Evolutionary conservation across 23 tunicate species (phyloP), one percentile per base, ranked within the genome.

Genomic region (Trididemnum clinides): DNA sequence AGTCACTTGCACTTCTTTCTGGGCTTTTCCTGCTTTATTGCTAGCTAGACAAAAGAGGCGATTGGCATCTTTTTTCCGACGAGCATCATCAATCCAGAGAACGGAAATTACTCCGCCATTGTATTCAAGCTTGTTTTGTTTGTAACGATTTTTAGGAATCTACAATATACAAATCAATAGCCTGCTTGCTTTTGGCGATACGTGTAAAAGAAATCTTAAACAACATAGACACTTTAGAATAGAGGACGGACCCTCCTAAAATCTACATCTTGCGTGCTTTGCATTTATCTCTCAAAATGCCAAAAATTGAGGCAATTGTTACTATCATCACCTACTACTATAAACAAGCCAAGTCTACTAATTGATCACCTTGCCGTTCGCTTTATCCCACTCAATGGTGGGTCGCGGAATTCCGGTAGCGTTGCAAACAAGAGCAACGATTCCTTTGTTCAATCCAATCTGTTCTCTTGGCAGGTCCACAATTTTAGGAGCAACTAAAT

Each of bases 321-420:
- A n/a, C n/a, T n/a, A n/a, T n/a, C n/a, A n/a, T n/a, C n/a, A n/a
- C n/a, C n/a, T n/a, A n/a, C n/a, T n/a, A n/a, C n/a, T n/a, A n/a
- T n/a, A n/a, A n/a, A n/a, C n/a, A n/a, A n/a, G n/a, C n/a, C n/a
- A n/a, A n/a, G n/a, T n/a, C n/a, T n/a, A n/a, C n/a, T n/a, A n/a
- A n/a, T n/a, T n/a, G n/a, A n/a, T n/a, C 84, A 89, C 85, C 81
- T 51, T 66, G 0, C 64, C 82, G 39, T 90, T 29, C 30, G 10
- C 87, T 50, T 63, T 69, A 28, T 51, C 25, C 95, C 95, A 90
- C 23, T 71, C 81, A 25, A 90, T 90, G 26, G 34, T 39, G 18
- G 95, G 95, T 54, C 87, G 36, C 26, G 95, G 95, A 78, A 51
- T 80, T 0, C 95, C 95, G 25, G 95, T 90, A 5, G 95, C 95